Conservation (phyloP, 2,113 vertebrate species). For the Poecile atricapillus region DNA sequence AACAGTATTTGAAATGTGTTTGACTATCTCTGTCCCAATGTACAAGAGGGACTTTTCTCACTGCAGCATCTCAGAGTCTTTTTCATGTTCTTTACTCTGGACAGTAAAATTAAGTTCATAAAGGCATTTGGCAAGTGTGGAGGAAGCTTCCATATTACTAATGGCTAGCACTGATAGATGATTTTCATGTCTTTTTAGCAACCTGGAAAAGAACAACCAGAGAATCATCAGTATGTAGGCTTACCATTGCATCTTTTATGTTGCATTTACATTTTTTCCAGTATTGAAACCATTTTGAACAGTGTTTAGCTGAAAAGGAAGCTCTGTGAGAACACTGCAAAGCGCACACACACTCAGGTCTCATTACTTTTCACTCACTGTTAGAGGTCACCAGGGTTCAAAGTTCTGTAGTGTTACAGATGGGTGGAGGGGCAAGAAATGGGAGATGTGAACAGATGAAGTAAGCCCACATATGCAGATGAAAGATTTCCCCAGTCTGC, state of each 20-base stretch:
- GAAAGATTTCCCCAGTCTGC: neutral
- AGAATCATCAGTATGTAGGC: conserved; percentile 24
- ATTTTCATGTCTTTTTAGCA: conserved; percentile 97
- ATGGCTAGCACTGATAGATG: conserved; percentile 97
- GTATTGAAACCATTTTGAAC: neutral
- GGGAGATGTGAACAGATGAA: neutral
- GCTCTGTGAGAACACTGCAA: neutral
- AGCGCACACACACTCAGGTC: neutral
- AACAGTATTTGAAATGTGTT: conserved; percentile 80
- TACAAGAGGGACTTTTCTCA: conserved; percentile 70
- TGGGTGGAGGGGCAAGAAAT: accelerated
- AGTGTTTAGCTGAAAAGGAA: neutral
- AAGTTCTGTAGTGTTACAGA: neutral
- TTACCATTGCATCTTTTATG: neutral
- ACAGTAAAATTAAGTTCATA: conserved; percentile 97
- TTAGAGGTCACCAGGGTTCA: neutral
- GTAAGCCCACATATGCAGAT: neutral
- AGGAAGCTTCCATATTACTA: conserved; percentile 99
- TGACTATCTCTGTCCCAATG: conserved; percentile 79
- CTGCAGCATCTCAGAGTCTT: conserved; percentile 82
- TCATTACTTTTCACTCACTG: neutral
- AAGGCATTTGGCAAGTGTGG: conserved; percentile 99
- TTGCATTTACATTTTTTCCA: neutral
- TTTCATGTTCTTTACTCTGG: conserved; percentile 87
- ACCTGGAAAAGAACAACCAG: conserved; percentile 74